phyloP scores from a whole-genome alignment of 1,140 invertebrate species.

The Drosophila mayri region DNA sequence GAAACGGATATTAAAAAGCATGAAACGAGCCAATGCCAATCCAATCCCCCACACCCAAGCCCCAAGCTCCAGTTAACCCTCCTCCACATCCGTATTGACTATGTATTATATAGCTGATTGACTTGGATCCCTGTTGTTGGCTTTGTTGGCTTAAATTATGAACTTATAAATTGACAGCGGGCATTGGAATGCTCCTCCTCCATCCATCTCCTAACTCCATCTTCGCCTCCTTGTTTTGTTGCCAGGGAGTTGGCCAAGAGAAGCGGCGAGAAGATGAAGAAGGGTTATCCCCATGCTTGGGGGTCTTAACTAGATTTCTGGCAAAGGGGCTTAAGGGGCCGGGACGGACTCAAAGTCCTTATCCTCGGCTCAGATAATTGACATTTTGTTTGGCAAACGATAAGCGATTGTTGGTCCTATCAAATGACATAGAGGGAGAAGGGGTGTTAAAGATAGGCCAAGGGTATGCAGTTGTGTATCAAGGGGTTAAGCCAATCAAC shows the following conservation, averaged over 20 bases:
- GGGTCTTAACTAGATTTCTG: conserved; percentile 13
- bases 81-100: conserved; percentile 25
- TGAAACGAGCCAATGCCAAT: conserved; percentile 55
- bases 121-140: conserved; percentile 60
- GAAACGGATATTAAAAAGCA: conserved; percentile 81
- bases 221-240: neutral
- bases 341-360: neutral
- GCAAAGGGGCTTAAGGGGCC: conserved; percentile 3
- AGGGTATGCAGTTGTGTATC: neutral
- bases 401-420: conserved; percentile 28
- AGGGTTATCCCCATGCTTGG: conserved; percentile 6
- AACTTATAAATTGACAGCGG: conserved; percentile 77
- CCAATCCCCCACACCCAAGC: conserved; percentile 1
- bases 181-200: conserved; percentile 19
- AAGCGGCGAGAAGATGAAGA: neutral
- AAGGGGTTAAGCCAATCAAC: neutral
- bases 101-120: conserved; percentile 76
- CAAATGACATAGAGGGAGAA: neutral
- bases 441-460: neutral
- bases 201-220: neutral
- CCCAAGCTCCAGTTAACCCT: neutral
- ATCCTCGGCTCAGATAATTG: conserved; percentile 40
- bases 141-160: conserved; percentile 70
- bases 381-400: conserved; percentile 29
- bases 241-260: conserved; percentile 2